phyloP scores from a whole-genome alignment of 2,113 vertebrate genomes.

The Corythornis vintsioides region DNA sequence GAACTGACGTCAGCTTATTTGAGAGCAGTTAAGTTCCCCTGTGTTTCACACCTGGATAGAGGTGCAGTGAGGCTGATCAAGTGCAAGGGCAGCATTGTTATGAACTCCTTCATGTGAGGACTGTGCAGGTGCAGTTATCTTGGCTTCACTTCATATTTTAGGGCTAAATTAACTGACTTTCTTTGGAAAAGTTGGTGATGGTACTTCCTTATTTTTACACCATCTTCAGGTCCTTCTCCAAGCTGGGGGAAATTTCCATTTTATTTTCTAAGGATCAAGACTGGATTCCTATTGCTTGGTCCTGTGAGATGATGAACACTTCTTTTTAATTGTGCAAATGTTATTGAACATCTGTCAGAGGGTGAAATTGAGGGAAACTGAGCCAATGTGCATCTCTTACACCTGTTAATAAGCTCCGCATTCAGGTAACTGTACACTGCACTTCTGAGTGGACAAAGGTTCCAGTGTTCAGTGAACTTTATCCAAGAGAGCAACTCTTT shows the following conservation, averaged over 20 bases:
- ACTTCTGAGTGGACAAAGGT: background rate
- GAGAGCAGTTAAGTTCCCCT: background rate
- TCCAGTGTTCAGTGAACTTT: background rate
- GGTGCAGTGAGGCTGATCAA: background rate
- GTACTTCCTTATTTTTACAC: background rate
- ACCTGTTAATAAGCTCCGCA: background rate
- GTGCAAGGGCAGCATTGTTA: background rate
- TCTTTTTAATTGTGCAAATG: background rate
- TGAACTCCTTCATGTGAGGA: background rate
- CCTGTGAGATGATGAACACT: background rate
- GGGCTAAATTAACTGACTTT: background rate
- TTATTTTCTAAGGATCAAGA: background rate
- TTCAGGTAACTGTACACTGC: background rate
- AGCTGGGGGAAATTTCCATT: background rate
- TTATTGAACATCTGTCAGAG: background rate
- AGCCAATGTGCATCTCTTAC: accelerated
- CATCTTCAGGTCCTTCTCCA: background rate
- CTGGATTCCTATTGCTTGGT: background rate
- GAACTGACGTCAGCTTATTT: background rate
- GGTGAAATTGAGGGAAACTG: background rate
- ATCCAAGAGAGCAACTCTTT: background rate
- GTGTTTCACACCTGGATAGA: background rate
- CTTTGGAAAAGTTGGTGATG: background rate
- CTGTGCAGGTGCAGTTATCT: background rate
- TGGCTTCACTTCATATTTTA: background rate